A percentile compares a stretch with the other conserved stretches of the same genome.
Evolutionary conservation across 2,888 invertebrate species (phyloP).

Genomic region (Philopedon plagiatum): DNA sequence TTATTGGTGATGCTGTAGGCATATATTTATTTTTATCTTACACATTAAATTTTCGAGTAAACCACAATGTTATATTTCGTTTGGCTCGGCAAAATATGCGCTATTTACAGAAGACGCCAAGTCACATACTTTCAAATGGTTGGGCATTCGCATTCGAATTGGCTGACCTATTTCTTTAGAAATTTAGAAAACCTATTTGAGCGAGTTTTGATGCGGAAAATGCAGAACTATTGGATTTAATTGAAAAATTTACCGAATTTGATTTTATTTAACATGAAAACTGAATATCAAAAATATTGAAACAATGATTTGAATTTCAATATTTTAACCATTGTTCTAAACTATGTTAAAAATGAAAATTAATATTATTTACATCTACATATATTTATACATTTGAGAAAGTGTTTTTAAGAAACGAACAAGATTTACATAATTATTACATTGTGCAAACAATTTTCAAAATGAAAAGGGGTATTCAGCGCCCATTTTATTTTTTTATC

Average conservation of each 20-base stretch:
- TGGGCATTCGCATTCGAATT: slow-evolving; percentile 3
- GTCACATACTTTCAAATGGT: slow-evolving; percentile 21
- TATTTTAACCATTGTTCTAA: no score
- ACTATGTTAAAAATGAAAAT: no score
- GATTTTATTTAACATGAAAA: neutral
- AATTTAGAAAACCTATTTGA: slow-evolving; percentile 10
- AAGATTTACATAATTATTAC: no score
- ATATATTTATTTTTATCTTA: no score
- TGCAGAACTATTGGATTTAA: slow-evolving; percentile 12
- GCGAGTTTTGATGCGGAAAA: slow-evolving; percentile 13
- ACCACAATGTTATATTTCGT: neutral
- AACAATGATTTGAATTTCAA: no score
- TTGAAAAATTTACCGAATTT: neutral
- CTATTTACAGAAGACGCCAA: slow-evolving; percentile 12
- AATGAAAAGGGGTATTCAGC: no score
- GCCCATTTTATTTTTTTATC: no score
- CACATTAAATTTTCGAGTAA: neutral
- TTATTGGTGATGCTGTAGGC: no score
- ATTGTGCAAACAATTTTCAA: no score
- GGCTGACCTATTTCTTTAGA: slow-evolving; percentile 32
- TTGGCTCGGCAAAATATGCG: neutral
- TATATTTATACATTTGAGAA: no score
- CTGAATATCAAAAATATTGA: neutral
- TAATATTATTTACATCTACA: no score
- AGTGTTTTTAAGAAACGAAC: no score